phyloP scores from a whole-genome alignment of 2,113 vertebrate species.

The Amblyornis subalaris region DNA sequence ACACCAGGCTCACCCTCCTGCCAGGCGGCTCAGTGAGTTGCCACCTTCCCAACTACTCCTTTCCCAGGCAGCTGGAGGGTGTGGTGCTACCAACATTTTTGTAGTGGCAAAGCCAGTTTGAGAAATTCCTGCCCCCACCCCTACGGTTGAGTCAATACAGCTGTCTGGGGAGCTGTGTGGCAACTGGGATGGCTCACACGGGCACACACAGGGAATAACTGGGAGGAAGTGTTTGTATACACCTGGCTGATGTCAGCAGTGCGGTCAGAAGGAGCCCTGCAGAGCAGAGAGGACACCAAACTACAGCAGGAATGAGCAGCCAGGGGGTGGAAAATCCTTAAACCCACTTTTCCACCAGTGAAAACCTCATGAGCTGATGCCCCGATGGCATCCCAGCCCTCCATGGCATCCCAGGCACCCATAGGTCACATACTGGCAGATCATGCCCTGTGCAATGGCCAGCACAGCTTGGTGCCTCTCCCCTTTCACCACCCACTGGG shows the following conservation, averaged over 20 bases:
- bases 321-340: not conserved
- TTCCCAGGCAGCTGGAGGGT: constrained; percentile 55
- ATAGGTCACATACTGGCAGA: not conserved
- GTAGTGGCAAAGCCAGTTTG: constrained; percentile 36
- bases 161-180: not conserved
- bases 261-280: not conserved
- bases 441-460: not conserved
- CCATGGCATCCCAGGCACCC: not conserved
- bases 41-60: constrained; percentile 12
- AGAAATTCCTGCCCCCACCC: constrained; percentile 6
- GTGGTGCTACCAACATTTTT: constrained; percentile 30
- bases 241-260: not conserved
- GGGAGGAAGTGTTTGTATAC: not conserved
- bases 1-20: constrained; percentile 24
- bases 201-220: not conserved
- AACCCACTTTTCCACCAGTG: not conserved
- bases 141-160: constrained; percentile 16
- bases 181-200: not conserved
- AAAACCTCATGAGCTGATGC: not conserved
- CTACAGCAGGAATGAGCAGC: not conserved
- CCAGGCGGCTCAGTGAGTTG: not conserved
- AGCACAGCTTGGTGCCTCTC: not conserved
- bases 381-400: not conserved
- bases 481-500: not conserved
- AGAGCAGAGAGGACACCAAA: not conserved